phyloP scores from a whole-genome alignment of 2,113 vertebrate genomes.

The Pachypanchax playfairii region DNA sequence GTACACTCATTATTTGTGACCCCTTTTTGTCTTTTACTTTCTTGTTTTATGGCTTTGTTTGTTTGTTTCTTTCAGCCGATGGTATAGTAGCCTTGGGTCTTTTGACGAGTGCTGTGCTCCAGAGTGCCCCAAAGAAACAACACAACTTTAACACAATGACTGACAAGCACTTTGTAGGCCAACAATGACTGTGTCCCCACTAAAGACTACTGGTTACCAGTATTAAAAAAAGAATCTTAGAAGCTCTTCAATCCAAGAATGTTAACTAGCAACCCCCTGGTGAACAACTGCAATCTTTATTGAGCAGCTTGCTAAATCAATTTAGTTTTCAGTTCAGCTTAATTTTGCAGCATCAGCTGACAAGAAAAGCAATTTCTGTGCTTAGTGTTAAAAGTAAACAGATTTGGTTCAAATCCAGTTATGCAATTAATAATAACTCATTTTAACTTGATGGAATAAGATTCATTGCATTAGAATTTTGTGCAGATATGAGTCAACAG shows the following conservation, averaged over 20 bases:
- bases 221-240: constrained; percentile 65
- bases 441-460: too few species aligned
- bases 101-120: constrained; percentile 78
- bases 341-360: background rate
- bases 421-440: too few species aligned
- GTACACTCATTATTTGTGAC: constrained; percentile 78
- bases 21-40: constrained; percentile 75
- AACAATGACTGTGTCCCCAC: constrained; percentile 68
- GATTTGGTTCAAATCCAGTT: background rate
- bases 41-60: constrained; percentile 79
- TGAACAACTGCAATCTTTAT: background rate
- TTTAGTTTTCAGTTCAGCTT: background rate
- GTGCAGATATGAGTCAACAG: too few species aligned
- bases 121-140: constrained; percentile 68
- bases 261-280: constrained; percentile 2
- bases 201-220: constrained; percentile 67
- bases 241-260: constrained; percentile 42
- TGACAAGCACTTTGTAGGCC: constrained; percentile 79
- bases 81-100: constrained; percentile 67
- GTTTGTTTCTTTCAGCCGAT: constrained; percentile 76
- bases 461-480: too few species aligned
- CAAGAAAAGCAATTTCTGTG: background rate
- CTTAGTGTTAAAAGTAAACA: background rate
- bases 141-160: constrained; percentile 77
- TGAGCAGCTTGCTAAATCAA: background rate